phyloP scores from a whole-genome alignment of 2,113 vertebrate species.

The Lontra canadensis region DNA sequence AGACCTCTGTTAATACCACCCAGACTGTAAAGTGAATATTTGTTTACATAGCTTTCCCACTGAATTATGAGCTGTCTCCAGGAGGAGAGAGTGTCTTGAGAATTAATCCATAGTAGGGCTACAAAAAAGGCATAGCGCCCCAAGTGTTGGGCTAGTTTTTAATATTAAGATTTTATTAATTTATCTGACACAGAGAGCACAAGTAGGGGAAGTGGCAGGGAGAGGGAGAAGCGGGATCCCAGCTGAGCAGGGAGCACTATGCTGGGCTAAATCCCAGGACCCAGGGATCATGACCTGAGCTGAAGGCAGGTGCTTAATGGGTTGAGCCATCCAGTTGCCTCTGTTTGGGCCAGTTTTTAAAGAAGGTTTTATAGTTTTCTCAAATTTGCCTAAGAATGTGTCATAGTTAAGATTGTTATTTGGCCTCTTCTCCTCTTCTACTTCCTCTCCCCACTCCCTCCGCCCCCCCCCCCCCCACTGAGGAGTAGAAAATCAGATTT shows the following conservation, averaged over 20 bases:
- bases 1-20: not conserved
- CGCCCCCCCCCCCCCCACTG: no score
- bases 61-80: not conserved
- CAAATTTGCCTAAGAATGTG: not conserved
- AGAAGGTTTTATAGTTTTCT: conserved; percentile 21
- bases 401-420: not conserved
- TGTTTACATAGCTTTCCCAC: not conserved
- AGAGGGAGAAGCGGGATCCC: not conserved
- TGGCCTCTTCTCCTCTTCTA: not conserved
- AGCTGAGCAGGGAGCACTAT: no score
- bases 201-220: not conserved
- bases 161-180: not conserved
- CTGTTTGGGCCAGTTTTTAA: not conserved
- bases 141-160: not conserved
- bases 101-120: not conserved
- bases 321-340: no score
- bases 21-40: not conserved
- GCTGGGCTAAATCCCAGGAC: not conserved
- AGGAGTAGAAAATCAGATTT: conserved; percentile 31
- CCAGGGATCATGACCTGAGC: not conserved
- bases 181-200: not conserved
- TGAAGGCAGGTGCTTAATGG: no score
- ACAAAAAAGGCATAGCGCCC: not conserved
- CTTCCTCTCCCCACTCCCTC: no score
- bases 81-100: not conserved